Evolutionary conservation across 2,888 invertebrate genomes (phyloP).

Genomic region (Perizoma flavofasciatum): DNA sequence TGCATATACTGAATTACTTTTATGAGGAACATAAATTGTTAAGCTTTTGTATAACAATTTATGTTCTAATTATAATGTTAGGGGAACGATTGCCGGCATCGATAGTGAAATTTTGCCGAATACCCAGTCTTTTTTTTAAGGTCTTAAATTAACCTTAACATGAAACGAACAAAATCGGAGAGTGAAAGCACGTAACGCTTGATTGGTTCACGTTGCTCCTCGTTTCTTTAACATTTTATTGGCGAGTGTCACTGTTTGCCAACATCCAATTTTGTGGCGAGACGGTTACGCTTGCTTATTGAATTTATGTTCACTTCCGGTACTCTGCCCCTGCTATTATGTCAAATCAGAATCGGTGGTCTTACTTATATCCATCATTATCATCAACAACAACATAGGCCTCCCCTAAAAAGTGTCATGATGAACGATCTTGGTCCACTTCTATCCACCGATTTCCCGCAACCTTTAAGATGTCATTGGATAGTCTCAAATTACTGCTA

Average conservation of each 20-base stretch:
- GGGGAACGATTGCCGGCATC: not conserved
- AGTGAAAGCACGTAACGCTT: slow-evolving; percentile 75
- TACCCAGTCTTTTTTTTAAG: not conserved
- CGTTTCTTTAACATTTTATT: slow-evolving; percentile 57
- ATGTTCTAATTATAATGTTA: not conserved
- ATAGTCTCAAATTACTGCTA: too few species aligned
- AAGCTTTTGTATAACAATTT: too few species aligned
- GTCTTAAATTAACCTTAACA: slow-evolving; percentile 50
- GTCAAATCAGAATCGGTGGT: too few species aligned
- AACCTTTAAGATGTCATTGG: too few species aligned
- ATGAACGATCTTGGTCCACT: too few species aligned
- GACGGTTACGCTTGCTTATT: slow-evolving; percentile 49
- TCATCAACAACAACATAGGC: too few species aligned
- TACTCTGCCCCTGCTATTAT: too few species aligned
- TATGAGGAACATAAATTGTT: too few species aligned
- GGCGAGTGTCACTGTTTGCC: slow-evolving; percentile 61
- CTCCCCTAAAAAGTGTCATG: too few species aligned
- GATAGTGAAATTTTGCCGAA: slow-evolving; percentile 14
- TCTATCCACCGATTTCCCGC: too few species aligned
- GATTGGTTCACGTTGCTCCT: slow-evolving; percentile 61
- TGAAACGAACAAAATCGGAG: slow-evolving; percentile 51
- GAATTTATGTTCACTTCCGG: slow-evolving; percentile 43
- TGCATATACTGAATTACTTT: not conserved
- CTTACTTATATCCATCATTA: too few species aligned
- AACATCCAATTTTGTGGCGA: slow-evolving; percentile 51